Conservation (phyloP, 2,888 invertebrate species). For the Leptura quadrifasciata region DNA sequence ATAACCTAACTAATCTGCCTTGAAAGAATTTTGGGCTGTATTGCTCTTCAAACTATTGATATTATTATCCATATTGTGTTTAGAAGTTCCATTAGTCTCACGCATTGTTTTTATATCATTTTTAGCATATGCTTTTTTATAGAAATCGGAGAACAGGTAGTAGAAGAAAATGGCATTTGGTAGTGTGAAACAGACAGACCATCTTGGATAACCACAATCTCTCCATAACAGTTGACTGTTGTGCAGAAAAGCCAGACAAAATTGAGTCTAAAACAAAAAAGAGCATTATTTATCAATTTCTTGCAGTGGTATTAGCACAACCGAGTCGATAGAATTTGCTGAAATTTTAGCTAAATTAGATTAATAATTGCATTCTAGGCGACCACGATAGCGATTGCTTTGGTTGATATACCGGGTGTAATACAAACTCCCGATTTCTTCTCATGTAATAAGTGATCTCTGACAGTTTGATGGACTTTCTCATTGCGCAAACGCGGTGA, state of each 20-base stretch:
- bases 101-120: background rate
- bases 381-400: too few relatives aligned
- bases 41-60: background rate
- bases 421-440: too few relatives aligned
- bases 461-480: too few relatives aligned
- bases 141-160: conserved; percentile 93
- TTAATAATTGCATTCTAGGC: too few relatives aligned
- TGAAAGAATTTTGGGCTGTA: background rate
- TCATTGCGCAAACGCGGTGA: too few relatives aligned
- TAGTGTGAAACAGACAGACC: conserved; percentile 88
- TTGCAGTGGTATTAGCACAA: too few relatives aligned
- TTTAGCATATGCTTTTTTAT: conserved; percentile 82
- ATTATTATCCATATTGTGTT: background rate
- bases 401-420: too few relatives aligned
- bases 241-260: conserved; percentile 91
- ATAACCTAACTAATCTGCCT: background rate
- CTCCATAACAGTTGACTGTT: conserved; percentile 89
- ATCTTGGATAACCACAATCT: conserved; percentile 92
- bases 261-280: conserved; percentile 85
- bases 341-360: too few relatives aligned
- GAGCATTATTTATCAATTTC: too few relatives aligned
- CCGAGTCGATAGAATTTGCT: too few relatives aligned
- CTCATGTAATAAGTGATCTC: too few relatives aligned
- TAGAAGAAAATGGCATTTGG: conserved; percentile 96
- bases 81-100: background rate